Percentiles rank a stretch among this genome's conserved stretches.
These are phyloP conservation scores for Henricia sp. DNA, from an alignment of 53 echinoderm and acorn worm species.

Conservation along the genomic window DNA sequence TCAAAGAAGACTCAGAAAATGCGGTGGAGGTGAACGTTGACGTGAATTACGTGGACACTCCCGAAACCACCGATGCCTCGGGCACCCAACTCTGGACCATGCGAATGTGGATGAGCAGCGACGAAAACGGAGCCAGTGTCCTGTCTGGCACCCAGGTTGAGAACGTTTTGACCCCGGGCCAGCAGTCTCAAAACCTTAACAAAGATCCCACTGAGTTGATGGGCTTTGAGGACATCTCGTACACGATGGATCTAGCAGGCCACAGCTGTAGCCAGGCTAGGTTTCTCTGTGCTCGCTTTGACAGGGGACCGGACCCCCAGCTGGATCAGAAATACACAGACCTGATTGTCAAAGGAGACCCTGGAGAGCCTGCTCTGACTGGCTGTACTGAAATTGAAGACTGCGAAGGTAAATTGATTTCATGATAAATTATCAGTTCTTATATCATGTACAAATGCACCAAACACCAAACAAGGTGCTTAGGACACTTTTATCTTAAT, in stretches of 20 bases:
- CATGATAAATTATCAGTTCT: neutral
- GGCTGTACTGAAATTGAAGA: slow-evolving; percentile 73
- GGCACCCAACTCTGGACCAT: slow-evolving; percentile 82
- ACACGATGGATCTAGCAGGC: slow-evolving; percentile 67
- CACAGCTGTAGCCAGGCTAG: slow-evolving; percentile 74
- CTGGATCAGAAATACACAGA: slow-evolving; percentile 42
- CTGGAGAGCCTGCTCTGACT: slow-evolving; percentile 65
- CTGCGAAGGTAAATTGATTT: slow-evolving; percentile 70
- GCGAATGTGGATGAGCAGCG: slow-evolving; percentile 71
- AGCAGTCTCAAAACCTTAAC: slow-evolving; percentile 37
- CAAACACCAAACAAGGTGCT: no score
- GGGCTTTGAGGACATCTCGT: slow-evolving; percentile 63
- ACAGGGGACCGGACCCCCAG: slow-evolving; percentile 65
- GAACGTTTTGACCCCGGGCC: slow-evolving; percentile 59
- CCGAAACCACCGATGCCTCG: slow-evolving; percentile 61
- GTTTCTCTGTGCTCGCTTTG: slow-evolving; percentile 75
- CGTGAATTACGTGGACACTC: slow-evolving; percentile 50
- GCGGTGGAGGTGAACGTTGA: slow-evolving; percentile 59
- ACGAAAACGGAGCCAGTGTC: slow-evolving; percentile 64
- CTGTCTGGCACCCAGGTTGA: slow-evolving; percentile 42
- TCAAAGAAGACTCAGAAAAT: slow-evolving; percentile 65
- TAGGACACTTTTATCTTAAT: neutral
- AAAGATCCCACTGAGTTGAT: slow-evolving; percentile 60
- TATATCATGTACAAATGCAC: no score
- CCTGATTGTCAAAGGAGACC: slow-evolving; percentile 48